Evolutionary conservation across 2,113 vertebrate genomes (phyloP).

Genomic region (Actenoides hombroni): DNA sequence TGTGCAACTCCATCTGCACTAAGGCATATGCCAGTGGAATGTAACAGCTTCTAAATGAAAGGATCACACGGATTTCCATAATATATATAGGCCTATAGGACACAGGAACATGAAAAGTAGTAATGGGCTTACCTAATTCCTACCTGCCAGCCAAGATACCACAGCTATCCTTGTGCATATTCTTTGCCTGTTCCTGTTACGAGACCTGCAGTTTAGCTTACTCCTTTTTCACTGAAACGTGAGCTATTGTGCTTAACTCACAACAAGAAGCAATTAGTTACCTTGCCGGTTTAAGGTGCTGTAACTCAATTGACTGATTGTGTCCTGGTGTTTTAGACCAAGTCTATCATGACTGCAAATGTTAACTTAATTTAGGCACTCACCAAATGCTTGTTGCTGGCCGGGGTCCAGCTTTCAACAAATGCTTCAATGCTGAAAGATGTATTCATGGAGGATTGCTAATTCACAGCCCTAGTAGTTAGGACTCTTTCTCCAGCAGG

Average conservation of each 20-base stretch:
- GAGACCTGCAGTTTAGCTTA: background rate
- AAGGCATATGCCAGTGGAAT: background rate
- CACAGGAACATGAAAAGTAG: background rate
- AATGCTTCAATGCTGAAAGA: slow-evolving; percentile 45
- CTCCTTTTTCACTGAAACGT: background rate
- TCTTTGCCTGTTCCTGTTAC: background rate
- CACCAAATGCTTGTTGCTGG: slow-evolving; percentile 52
- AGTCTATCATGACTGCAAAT: slow-evolving; percentile 55
- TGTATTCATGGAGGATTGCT: slow-evolving; percentile 25
- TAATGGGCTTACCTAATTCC: background rate
- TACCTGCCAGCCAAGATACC: background rate
- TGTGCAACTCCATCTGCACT: slow-evolving; percentile 4
- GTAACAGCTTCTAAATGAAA: background rate
- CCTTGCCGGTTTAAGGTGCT: slow-evolving; percentile 44
- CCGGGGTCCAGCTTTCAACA: slow-evolving; percentile 37
- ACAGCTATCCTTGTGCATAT: background rate
- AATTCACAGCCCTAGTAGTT: slow-evolving; percentile 6
- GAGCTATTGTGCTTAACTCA: background rate
- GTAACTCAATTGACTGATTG: slow-evolving; percentile 17
- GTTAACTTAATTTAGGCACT: slow-evolving; percentile 58
- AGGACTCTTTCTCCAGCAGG: background rate
- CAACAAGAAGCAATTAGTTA: slow-evolving; percentile 19
- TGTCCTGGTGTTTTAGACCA: slow-evolving; percentile 50
- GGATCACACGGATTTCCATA: background rate
- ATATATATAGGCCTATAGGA: background rate